Conservation (phyloP, 1,140 invertebrate genomes). For the Cydia amplana region DNA sequence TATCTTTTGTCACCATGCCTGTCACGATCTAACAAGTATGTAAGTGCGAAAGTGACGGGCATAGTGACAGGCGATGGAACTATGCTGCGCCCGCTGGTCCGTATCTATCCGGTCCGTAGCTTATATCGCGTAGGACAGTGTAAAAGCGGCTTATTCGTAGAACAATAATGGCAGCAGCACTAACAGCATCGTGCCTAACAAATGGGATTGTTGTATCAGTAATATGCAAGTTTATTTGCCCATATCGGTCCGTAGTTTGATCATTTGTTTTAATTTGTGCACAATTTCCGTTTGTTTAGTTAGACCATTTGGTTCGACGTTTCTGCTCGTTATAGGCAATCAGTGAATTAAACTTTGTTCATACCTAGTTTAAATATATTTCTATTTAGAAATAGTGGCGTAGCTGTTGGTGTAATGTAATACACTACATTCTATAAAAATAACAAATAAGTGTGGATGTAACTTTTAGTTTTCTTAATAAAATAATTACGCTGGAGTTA, state of each 20-base stretch:
- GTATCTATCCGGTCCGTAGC: not conserved
- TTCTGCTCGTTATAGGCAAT: not conserved
- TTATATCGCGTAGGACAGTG: not conserved
- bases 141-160: not conserved
- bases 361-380: not conserved
- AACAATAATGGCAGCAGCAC: not conserved
- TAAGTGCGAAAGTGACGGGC: no score
- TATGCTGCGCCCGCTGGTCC: no score
- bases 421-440: no score
- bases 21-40: no score
- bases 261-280: slow-evolving; percentile 16
- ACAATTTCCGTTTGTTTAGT: not conserved
- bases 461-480: no score
- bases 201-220: not conserved
- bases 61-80: no score
- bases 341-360: not conserved
- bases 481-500: no score
- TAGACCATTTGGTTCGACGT: not conserved
- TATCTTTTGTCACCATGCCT: no score
- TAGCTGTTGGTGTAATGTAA: not conserved
- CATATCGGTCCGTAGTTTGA: not conserved
- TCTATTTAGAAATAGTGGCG: not conserved
- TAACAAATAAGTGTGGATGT: no score
- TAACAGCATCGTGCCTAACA: not conserved
- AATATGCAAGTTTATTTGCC: slow-evolving; percentile 3